Evolutionary conservation across 2,797 vertebrate genomes (phyloP).

Genomic region (Cygnus olor): DNA sequence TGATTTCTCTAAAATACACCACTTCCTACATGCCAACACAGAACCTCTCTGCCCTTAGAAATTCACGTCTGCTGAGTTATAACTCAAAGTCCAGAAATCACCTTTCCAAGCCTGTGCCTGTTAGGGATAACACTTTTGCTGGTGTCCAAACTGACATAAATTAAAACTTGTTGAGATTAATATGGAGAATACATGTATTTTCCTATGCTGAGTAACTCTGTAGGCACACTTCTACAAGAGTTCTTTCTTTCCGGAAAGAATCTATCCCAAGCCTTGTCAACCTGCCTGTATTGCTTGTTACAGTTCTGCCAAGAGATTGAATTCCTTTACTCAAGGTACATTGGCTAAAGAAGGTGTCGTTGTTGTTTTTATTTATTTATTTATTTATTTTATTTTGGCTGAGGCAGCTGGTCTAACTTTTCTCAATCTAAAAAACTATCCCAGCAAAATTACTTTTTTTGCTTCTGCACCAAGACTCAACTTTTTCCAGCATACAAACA

Average conservation of each 20-base stretch:
- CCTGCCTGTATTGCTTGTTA: background rate
- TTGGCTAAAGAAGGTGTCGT: background rate
- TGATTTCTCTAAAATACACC: background rate
- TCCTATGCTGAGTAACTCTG: background rate
- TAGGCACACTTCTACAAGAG: background rate
- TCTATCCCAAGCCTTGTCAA: slow-evolving; percentile 29
- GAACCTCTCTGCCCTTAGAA: background rate
- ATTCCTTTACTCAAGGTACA: background rate
- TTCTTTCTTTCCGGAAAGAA: background rate
- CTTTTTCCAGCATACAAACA: background rate
- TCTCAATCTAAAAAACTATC: background rate
- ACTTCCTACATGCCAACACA: accelerated
- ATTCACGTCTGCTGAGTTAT: background rate
- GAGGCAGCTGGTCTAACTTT: background rate
- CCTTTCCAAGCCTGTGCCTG: background rate
- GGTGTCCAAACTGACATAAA: background rate
- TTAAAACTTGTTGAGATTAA: background rate
- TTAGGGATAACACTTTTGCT: background rate
- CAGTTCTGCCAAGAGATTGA: background rate
- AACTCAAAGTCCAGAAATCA: background rate
- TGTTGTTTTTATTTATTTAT: too few species aligned
- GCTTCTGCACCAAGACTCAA: background rate
- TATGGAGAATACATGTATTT: background rate
- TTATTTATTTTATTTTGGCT: too few species aligned
- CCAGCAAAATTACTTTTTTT: background rate